Conservation (phyloP, 2,797 vertebrate genomes). For the Peromyscus nudipes region DNA sequence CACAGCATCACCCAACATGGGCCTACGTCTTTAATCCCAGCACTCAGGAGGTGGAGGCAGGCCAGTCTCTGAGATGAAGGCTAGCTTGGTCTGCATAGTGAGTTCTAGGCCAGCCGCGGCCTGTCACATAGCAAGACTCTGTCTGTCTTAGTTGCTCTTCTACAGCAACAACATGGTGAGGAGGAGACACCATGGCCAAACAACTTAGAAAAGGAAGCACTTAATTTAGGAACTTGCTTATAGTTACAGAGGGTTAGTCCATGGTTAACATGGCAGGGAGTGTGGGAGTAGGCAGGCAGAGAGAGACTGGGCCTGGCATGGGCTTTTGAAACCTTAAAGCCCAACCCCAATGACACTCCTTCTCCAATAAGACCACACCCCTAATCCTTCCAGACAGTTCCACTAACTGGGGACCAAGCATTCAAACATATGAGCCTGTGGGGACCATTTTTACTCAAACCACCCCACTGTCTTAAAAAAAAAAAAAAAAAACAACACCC, state of each 20-base stretch:
- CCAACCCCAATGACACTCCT: not conserved
- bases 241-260: not conserved
- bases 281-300: not conserved
- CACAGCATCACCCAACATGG: not conserved
- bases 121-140: not conserved
- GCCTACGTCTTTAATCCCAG: not conserved
- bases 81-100: not conserved
- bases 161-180: not conserved
- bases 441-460: not conserved
- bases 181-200: not conserved
- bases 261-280: not conserved
- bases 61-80: not conserved
- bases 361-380: not conserved
- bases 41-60: not conserved
- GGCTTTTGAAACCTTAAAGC: not conserved
- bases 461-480: not conserved
- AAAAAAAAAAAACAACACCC: too few species aligned
- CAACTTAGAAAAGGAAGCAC: not conserved
- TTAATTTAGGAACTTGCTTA: not conserved
- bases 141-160: not conserved
- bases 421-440: not conserved
- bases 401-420: not conserved
- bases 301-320: not conserved
- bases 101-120: not conserved
- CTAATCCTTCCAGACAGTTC: not conserved